These are phyloP conservation scores for Nyctereutes procyonoides DNA, from an alignment of 2,113 vertebrate genomes.

Conservation along the genomic window DNA sequence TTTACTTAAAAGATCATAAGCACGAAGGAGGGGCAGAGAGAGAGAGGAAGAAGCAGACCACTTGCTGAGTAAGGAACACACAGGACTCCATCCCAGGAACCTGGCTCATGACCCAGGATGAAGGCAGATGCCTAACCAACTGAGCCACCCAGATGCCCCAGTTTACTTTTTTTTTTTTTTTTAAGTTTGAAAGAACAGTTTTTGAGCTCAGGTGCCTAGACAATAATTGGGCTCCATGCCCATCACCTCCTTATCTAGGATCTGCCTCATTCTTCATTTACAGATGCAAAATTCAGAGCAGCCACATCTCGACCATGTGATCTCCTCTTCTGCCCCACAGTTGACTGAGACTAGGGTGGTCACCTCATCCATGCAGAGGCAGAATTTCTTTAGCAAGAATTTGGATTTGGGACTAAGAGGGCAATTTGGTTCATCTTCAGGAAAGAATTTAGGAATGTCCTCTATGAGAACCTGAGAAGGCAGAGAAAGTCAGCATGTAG, in stretches of 20 bases:
- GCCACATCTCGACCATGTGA: neutral
- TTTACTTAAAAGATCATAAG: too few relatives aligned
- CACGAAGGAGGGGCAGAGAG: too few relatives aligned
- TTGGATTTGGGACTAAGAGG: neutral
- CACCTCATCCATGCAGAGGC: neutral
- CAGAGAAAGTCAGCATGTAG: neutral
- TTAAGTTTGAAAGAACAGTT: neutral
- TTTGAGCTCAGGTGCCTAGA: neutral
- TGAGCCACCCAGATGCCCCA: too few relatives aligned
- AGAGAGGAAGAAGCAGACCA: too few relatives aligned
- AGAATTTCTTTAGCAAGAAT: neutral
- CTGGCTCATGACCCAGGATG: too few relatives aligned
- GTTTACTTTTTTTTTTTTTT: neutral
- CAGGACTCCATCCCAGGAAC: too few relatives aligned
- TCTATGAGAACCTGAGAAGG: neutral
- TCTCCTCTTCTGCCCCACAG: neutral
- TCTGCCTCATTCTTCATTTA: neutral
- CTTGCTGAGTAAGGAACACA: too few relatives aligned
- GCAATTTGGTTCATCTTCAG: neutral
- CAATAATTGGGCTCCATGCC: rapidly evolving
- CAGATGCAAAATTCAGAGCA: neutral
- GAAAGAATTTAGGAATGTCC: neutral
- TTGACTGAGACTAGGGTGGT: neutral
- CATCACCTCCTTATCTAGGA: neutral
- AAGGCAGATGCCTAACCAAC: too few relatives aligned